Evolutionary conservation across 2,888 invertebrate genomes (phyloP), one percentile per base, ranked within the genome.

Genomic region (Mythimna impura): DNA sequence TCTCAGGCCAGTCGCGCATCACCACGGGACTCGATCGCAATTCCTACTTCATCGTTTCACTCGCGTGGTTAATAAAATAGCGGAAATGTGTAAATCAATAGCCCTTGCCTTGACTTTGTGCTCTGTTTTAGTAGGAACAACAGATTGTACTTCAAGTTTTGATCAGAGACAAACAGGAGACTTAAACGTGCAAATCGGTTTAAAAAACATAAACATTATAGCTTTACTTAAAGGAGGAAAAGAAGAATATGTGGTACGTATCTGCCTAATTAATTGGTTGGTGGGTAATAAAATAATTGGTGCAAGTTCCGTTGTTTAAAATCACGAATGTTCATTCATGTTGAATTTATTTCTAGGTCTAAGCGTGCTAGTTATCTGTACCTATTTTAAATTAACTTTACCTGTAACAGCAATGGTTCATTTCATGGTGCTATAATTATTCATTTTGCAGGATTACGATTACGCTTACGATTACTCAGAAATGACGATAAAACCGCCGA

Each of bases 131-230:
- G 86, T 85, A 47, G 77, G 84, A 68, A 86, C 80, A 57, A 91
- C 87, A 34, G 71, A 80, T 58, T 87, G 89, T 76, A 88, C 92
- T 3, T 89, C 90, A 14, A 88, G 87, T 64, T 91, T 92, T 92
- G 98, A 98, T 92, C 98, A 98, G 92, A 97, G 97, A 61, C 98
- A 98, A 94, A 97, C 97, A 6, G 98, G 98, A 30, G 97, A 98
- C 85, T 96, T 97, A 84, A 98, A 98, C 92, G 97, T 98, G 82
- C 98, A 98, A 89, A 96, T 98, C 80, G 97, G 97, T 92, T 94
- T 98, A 81, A 98, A 98, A 94, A 97, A 98, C 93, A 96, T 98
- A 80, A 97, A 98, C 88, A 97, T 98, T 86, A 96, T 98, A 86
- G 98, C 97, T 10, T 90, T 98, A 52, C 89, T 97, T 80, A 97